Evolutionary conservation across 2,113 vertebrate species (phyloP).

Genomic region (Sus scrofa): T2T-Sscrofa CM000812.6:226219501-226220000

Average conservation of each 20-base stretch:
- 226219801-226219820: conserved; percentile 81
- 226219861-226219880: not conserved
- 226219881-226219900: conserved; percentile 59
- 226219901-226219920: conserved; percentile 25
- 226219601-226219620: conserved; percentile 71
- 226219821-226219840: conserved; percentile 79
- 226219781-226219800: conserved; percentile 90
- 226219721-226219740: conserved; percentile 81
- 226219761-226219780: conserved; percentile 88
- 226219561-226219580: conserved; percentile 66
- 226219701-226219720: conserved; percentile 79
- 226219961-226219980: conserved; percentile 27
- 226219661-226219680: conserved; percentile 81
- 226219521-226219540: conserved; percentile 43
- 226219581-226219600: conserved; percentile 41
- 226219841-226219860: not conserved
- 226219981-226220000: not conserved
- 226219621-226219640: conserved; percentile 70
- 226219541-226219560: conserved; percentile 38
- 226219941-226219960: not conserved
- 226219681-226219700: conserved; percentile 77
- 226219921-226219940: conserved; percentile 29
- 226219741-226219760: conserved; percentile 87
- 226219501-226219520: conserved; percentile 40
- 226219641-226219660: conserved; percentile 66